Conservation (phyloP, 2,113 vertebrate species). For the Pipa parva region DNA sequence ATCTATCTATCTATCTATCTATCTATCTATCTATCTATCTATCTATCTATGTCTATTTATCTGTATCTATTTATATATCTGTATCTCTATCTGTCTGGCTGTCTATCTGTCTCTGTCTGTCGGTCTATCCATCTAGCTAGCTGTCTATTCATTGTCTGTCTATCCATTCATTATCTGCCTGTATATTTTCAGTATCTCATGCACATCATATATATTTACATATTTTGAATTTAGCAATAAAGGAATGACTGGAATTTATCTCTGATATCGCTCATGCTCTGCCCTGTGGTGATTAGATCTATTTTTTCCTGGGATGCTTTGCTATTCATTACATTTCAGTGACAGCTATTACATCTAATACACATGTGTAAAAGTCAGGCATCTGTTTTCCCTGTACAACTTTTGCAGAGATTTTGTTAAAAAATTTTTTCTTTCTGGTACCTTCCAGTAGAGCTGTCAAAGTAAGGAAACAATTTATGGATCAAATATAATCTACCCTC, state of each 20-base stretch:
- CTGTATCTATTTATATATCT: neutral
- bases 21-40: neutral
- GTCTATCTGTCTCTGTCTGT: neutral
- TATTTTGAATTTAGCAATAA: no score
- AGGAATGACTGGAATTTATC: no score
- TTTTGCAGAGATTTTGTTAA: neutral
- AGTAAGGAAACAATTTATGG: neutral
- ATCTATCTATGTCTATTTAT: neutral
- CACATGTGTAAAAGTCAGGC: neutral
- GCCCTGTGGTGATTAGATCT: no score
- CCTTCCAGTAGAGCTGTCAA: no score
- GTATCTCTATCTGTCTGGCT: neutral
- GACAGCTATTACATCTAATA: neutral
- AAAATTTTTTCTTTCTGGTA: no score
- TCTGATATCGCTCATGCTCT: no score
- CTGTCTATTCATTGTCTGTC: neutral
- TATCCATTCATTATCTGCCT: neutral
- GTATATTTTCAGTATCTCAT: neutral
- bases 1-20: neutral
- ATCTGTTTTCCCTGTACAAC: neutral
- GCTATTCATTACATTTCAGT: no score
- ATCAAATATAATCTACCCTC: neutral
- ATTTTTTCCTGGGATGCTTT: no score
- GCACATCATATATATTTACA: neutral
- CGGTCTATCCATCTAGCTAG: neutral